Percentiles rank a stretch among this genome's conserved stretches.
phyloP scores from a whole-genome alignment of 2,113 vertebrate species.

The Mungos mungo region DNA sequence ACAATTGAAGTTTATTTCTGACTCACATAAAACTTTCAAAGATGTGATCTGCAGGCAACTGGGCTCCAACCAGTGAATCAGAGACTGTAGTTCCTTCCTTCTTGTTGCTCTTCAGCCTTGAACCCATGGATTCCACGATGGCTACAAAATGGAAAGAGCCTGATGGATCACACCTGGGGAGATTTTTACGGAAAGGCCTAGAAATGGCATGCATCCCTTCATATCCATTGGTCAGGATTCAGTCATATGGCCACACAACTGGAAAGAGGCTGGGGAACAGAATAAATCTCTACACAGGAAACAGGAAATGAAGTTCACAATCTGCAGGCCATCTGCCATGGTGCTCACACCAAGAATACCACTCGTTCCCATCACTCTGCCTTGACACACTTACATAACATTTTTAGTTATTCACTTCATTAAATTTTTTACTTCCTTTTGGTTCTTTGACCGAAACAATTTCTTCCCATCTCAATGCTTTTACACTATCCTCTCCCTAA shows the following conservation, averaged over 20 bases:
- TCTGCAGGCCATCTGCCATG: not conserved
- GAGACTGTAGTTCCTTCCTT: not conserved
- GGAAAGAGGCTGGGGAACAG: not conserved
- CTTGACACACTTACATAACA: not conserved
- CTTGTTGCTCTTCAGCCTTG: not conserved
- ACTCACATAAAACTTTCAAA: not conserved
- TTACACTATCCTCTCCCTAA: not conserved
- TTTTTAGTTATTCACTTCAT: not conserved
- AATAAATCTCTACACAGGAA: not conserved
- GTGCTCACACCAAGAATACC: not conserved
- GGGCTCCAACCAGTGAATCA: not conserved
- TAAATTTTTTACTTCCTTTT: not conserved
- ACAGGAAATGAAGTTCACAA: not conserved
- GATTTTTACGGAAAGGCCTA: not conserved
- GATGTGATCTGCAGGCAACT: not conserved
- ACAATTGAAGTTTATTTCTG: not conserved
- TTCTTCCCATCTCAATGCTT: not conserved
- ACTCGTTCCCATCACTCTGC: not conserved
- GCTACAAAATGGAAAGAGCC: not conserved
- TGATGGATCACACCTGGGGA: not conserved
- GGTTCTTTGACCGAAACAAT: not conserved
- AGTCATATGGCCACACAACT: not conserved
- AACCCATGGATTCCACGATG: not conserved
- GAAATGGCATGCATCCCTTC: not conserved
- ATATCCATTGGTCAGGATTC: not conserved